These are phyloP conservation scores for Falco columbarius DNA, from an alignment of 2,797 vertebrate species.

Conservation along the genomic window DNA sequence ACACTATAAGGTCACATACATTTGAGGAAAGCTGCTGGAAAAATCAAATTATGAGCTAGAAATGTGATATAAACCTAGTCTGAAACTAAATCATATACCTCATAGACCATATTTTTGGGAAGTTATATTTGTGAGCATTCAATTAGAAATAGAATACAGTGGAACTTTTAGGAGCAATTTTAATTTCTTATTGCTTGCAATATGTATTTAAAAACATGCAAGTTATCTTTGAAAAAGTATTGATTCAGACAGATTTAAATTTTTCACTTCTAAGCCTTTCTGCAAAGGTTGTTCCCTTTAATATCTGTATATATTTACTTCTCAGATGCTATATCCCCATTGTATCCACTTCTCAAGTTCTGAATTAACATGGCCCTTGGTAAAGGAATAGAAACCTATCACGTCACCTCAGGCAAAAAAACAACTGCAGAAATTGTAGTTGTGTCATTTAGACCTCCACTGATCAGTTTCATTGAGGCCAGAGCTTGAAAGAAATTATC, in stretches of 20 bases:
- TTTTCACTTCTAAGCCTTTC: background rate
- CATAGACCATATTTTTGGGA: background rate
- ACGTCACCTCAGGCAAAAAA: background rate
- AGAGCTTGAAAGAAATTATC: background rate
- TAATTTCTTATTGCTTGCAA: background rate
- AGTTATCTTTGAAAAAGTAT: background rate
- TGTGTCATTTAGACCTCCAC: background rate
- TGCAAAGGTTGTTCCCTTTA: background rate
- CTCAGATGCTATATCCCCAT: background rate
- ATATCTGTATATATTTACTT: background rate
- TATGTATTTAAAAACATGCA: background rate
- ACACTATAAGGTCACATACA: background rate
- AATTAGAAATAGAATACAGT: background rate
- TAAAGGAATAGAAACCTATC: background rate
- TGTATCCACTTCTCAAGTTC: background rate
- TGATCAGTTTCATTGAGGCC: background rate
- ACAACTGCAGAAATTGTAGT: background rate
- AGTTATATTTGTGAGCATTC: conserved; percentile 2
- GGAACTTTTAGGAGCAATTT: background rate
- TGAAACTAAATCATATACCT: background rate
- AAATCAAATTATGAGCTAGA: conserved; percentile 34
- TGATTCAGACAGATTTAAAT: background rate
- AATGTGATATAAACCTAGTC: conserved; percentile 23
- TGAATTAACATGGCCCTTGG: background rate
- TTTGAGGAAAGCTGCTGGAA: background rate